phyloP scores from a whole-genome alignment of 2,797 vertebrate genomes.

The Siniperca scherzeri region DNA sequence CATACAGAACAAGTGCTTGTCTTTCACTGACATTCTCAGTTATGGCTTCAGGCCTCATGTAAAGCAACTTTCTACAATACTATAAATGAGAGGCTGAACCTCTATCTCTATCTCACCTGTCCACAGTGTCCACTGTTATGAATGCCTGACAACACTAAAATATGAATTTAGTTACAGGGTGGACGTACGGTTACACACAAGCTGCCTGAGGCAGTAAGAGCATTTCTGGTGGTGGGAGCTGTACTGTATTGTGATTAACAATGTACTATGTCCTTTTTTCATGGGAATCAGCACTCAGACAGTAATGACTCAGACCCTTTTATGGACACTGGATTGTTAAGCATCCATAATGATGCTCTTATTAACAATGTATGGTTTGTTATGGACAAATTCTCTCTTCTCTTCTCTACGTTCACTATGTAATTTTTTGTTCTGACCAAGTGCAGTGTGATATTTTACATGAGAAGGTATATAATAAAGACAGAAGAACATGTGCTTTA shows the following conservation, averaged over 20 bases:
- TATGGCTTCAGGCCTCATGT: conserved; percentile 17
- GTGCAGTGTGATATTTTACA: background rate
- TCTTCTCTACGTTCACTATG: background rate
- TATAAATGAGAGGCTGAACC: conserved; percentile 26
- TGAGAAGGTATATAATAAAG: background rate
- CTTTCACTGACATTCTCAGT: conserved; percentile 41
- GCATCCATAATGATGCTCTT: conserved; percentile 68
- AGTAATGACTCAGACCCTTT: conserved; percentile 63
- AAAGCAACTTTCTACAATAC: conserved; percentile 18
- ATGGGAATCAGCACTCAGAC: conserved; percentile 52
- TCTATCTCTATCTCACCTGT: conserved; percentile 8
- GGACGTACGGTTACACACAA: conserved; percentile 6
- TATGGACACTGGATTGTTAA: conserved; percentile 64
- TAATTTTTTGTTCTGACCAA: background rate
- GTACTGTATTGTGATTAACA: conserved; percentile 53
- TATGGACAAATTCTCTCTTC: conserved; percentile 3
- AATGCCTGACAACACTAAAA: conserved; percentile 1
- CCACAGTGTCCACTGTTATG: background rate
- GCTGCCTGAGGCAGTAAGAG: conserved; percentile 7
- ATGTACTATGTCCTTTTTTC: conserved; percentile 45
- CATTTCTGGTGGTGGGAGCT: conserved; percentile 16
- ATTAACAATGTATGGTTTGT: conserved; percentile 63
- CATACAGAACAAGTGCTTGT: conserved; percentile 22
- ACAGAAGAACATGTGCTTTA: background rate
- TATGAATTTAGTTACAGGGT: background rate